Percentiles rank a stretch among this genome's conserved stretches.
These are phyloP conservation scores for Crypturellus undulatus DNA, from an alignment of 2,113 vertebrate species.

Conservation along the genomic window DNA sequence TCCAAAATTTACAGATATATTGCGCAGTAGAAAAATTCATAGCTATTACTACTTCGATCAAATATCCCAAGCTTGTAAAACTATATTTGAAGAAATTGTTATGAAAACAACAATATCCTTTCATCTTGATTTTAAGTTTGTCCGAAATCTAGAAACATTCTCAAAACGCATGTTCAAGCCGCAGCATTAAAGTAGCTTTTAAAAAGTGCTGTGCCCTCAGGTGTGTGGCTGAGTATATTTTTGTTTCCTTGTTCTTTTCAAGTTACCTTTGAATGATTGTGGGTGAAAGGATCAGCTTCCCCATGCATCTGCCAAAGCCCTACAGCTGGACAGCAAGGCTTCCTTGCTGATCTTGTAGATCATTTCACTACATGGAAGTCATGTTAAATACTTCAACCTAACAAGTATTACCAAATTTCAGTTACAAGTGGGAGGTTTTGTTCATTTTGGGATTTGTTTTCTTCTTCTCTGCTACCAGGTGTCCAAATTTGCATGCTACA, in stretches of 20 bases:
- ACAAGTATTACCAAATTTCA: not conserved
- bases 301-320: not conserved
- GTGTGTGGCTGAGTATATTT: not conserved
- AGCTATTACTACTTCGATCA: not conserved
- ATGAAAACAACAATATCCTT: not conserved
- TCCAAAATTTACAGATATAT: not conserved
- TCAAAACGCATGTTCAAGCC: not conserved
- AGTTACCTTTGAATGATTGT: not conserved
- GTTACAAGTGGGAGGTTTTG: fast-evolving
- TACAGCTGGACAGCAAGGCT: not conserved
- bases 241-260: not conserved
- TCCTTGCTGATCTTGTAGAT: not conserved
- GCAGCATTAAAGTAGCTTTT: not conserved
- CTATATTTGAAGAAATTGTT: not conserved
- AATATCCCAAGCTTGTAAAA: not conserved
- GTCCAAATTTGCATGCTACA: not conserved
- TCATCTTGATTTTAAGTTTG: not conserved
- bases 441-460: too few relatives aligned
- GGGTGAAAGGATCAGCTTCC: not conserved
- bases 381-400: not conserved
- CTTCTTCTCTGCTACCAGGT: not conserved
- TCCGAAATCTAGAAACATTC: not conserved
- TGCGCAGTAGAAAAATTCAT: not conserved
- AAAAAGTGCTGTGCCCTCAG: not conserved
- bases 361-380: not conserved